Percentiles rank a stretch among this genome's conserved stretches.
These are phyloP conservation scores for Hyposoter dolosus DNA, from an alignment of 2,888 invertebrate species.

Conservation along the genomic window DNA sequence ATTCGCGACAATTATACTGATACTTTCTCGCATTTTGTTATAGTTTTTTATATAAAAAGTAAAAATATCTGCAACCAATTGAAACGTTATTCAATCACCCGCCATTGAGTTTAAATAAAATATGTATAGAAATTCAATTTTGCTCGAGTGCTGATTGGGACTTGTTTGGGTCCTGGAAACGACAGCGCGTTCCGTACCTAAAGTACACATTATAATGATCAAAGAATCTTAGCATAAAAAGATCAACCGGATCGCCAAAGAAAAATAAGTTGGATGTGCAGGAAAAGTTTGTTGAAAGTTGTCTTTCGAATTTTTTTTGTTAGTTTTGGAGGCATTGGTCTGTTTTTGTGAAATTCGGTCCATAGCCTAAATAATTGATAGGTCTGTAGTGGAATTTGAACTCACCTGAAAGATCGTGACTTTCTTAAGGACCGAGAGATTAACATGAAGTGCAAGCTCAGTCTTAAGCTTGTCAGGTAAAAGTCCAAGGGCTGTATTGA, in stretches of 20 bases:
- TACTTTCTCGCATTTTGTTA: neutral
- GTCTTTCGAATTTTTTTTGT: neutral
- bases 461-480: conserved; percentile 98
- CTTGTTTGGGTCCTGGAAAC: no score
- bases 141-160: no score
- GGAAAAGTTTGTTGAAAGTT: neutral
- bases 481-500: conserved; percentile 96
- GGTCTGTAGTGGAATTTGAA: neutral
- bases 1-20: neutral
- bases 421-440: conserved; percentile 97
- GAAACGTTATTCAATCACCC: neutral
- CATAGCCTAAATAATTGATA: neutral
- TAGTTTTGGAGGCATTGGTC: neutral
- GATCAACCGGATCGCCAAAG: neutral
- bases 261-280: neutral
- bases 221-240: neutral
- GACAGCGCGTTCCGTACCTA: no score
- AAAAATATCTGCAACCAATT: neutral
- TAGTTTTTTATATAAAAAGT: neutral
- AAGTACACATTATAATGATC: no score
- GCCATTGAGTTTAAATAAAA: no score
- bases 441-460: conserved; percentile 97
- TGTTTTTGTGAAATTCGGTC: neutral
- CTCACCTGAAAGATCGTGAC: conserved; percentile 92
- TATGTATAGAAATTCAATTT: no score